Conservation (phyloP, 2,113 vertebrate genomes). For the Xiphophorus hellerii region DNA sequence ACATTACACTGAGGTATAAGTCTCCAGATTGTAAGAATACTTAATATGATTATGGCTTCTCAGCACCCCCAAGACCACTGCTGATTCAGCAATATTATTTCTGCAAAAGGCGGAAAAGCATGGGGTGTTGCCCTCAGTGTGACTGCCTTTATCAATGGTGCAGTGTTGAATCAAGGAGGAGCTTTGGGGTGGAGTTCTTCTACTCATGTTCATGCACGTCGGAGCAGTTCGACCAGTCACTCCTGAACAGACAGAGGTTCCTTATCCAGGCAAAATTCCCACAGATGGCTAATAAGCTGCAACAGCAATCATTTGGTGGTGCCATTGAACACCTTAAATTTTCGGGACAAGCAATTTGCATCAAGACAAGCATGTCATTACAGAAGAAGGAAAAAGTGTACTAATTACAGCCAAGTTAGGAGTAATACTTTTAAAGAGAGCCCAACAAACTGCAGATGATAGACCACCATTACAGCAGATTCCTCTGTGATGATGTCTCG, state of each 20-base stretch:
- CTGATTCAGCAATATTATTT: constrained; percentile 9
- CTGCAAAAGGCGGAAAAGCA: neutral
- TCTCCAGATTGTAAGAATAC: constrained; percentile 6
- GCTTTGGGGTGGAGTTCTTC: constrained; percentile 45
- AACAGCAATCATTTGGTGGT: constrained; percentile 45
- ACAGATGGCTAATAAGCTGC: constrained; percentile 26
- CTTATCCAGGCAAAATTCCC: constrained; percentile 5
- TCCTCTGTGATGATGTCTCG: constrained; percentile 16
- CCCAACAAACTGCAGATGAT: neutral
- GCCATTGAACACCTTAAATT: neutral
- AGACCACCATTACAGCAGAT: constrained; percentile 4
- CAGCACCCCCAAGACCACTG: neutral
- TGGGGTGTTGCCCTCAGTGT: constrained; percentile 37
- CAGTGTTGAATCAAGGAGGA: constrained; percentile 41
- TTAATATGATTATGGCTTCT: constrained; percentile 16
- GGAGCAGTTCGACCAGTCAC: constrained; percentile 57
- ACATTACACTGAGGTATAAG: constrained; percentile 5
- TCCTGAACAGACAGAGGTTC: constrained; percentile 17
- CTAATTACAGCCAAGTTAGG: no score
- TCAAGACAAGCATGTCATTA: neutral
- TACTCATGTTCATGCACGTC: constrained; percentile 69
- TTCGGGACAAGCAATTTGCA: neutral
- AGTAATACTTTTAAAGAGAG: neutral
- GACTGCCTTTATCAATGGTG: constrained; percentile 33
- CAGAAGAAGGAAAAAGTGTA: neutral